Evolutionary conservation across 37 sponge, comb jelly and placozoan genomes (phyloP), one percentile per base, ranked within the genome.

Genomic region (Beroe forskalii): DNA sequence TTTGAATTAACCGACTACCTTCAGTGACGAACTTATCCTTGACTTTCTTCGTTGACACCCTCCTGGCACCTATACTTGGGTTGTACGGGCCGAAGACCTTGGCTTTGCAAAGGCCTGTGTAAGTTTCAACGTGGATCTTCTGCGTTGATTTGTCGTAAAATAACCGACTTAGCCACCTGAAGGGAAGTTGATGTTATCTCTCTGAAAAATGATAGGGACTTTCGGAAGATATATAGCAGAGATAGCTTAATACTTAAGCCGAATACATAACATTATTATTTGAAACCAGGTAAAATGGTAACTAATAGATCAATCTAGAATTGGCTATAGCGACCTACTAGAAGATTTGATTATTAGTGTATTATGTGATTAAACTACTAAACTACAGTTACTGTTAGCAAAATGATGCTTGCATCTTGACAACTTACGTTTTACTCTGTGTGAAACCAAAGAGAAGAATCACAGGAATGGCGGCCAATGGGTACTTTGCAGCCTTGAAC

Each of bases 51-150:
- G 72, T 69, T 36, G 72, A 32, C 12, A 69, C 32, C 32, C 72
- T 1, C 19, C 72, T 69, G 32, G 32, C 35, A 33, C 72, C 86
- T 30, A 80, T 80, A 38, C 38, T 12, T 22, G 86, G 86, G 20
- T 41, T 30, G 55, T 80, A 80, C n/a, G 86, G 86, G 1, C 86
- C 86, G 30, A 42, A 80, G 38, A 42, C 1, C 35, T 80, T 80
- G 9, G 14, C 1, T 43, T 80, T 80, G 42, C 86, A 80, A 1
- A 80, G 30, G 8, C 86, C 86, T 0, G 55, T 80, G 22, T 33
- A 80, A 4, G 86, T 9, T 44, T 80, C 86, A 20, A 80, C 28
- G 35, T 44, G 42, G 8, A 80, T 80, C 86, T 80, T 80, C 55
- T 48, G 55, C 55, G 55, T 48, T 6, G 55, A 6, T 48, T 48